Conservation (phyloP, 2,888 invertebrate genomes). For the Thecophora atra region DNA sequence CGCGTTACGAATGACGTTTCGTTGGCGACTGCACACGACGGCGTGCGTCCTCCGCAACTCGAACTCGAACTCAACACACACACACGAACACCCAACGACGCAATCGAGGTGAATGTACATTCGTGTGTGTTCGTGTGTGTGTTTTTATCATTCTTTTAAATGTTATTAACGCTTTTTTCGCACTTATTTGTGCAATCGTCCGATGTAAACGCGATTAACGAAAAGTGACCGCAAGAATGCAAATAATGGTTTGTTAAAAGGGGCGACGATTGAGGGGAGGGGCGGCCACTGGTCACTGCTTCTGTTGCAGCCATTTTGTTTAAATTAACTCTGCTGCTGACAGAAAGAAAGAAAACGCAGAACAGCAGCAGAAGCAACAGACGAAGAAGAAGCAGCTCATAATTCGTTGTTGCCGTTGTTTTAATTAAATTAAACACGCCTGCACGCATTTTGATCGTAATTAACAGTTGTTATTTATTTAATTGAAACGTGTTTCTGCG, state of each 20-base stretch:
- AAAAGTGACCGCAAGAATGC: conserved; percentile 34
- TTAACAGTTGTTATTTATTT: conserved; percentile 20
- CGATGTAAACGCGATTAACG: conserved; percentile 36
- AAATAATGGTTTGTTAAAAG: conserved; percentile 12
- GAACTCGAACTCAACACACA: no score
- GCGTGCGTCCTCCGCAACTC: not conserved
- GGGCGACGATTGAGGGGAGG: not conserved
- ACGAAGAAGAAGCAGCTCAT: not conserved
- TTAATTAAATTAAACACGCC: conserved; percentile 36
- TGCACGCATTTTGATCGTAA: conserved; percentile 32
- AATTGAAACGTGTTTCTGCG: conserved; percentile 9
- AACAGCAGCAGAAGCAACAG: not conserved
- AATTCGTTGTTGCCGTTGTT: not conserved
- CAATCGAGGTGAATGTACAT: not conserved
- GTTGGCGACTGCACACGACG: not conserved
- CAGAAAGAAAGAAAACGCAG: no score
- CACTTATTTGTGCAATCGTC: conserved; percentile 32
- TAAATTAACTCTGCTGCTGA: conserved; percentile 15
- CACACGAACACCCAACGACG: no score
- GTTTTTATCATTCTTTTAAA: conserved; percentile 9
- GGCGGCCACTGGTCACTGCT: not conserved
- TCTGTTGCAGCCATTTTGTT: not conserved
- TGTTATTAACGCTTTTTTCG: conserved; percentile 33
- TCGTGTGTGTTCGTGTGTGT: not conserved
- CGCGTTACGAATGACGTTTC: conserved; percentile 2